Base-by-base conservation (phyloP, 2,797 vertebrate genomes). In the Takifugu rubripes region DNA sequence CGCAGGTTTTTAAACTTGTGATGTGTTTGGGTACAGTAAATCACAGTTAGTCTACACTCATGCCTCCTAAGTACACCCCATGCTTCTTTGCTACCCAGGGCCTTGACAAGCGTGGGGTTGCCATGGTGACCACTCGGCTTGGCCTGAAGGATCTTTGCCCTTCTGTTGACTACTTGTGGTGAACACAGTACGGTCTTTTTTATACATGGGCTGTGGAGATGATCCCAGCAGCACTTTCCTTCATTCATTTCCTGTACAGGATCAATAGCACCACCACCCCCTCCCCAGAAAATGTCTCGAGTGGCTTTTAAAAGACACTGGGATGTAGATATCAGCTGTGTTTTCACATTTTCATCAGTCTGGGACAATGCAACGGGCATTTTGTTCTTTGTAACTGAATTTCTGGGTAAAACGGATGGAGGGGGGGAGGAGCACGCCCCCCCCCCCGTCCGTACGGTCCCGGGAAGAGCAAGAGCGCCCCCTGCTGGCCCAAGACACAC, bases 81-180 rank as follows among this genome's bases (percentile, higher is more conserved):
- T 67, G 72, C 66, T 73, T 66, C 66, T 77, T 73, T 60, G 65
- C 67, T 70, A 68, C 78, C 77, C 47, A 46, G 74, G 88, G 79
- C 84, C 84, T 85, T 89, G 88, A 91, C 90, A 90, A 92, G 90
- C 79, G 84, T 82, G 83, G 15, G 75, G 91, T 91, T 89, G 78
- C 86, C 82, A 88, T 85, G 86, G 84, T 61, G 79, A 92, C 87
- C 26, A 12, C 74, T 77, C 80, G 86, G 88, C 79, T 72, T 71
- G 75, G 81, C 76, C 82, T 29, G 64, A 65, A 62, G 81, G 79
- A 83, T 86, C 81, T 76, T 70, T 74, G 67, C 73, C 67, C 68
- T 64, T 83, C 21, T 8, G 16, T 67, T 21, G 21, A 21, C 21
- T 21, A 21, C 21, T 21, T 21, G 21, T 21, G 21, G 21, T 21